Conservation (phyloP, 2,888 invertebrate genomes). For the Polia nebulosa region DNA sequence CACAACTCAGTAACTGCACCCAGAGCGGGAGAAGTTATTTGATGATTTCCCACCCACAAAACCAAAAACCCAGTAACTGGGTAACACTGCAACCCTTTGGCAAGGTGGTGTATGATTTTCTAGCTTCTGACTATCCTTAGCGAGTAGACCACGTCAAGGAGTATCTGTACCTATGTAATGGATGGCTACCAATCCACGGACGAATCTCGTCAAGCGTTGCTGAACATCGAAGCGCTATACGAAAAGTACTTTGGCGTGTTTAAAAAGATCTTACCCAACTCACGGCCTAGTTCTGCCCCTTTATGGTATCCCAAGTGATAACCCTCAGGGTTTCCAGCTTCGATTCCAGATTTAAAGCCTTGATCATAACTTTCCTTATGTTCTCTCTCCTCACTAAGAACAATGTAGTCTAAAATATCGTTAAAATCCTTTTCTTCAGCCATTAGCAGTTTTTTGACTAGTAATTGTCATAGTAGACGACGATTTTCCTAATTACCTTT, state of each 20-base stretch:
- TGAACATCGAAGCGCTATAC: no score
- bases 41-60: no score
- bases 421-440: slow-evolving; percentile 93
- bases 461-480: slow-evolving; percentile 22
- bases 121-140: no score
- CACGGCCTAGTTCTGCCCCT: slow-evolving; percentile 94
- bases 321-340: slow-evolving; percentile 92
- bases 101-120: no score
- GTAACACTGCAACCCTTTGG: no score
- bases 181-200: no score
- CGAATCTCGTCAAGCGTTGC: no score
- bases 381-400: slow-evolving; percentile 93
- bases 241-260: neutral
- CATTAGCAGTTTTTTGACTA: slow-evolving; percentile 73
- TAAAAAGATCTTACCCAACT: slow-evolving; percentile 87
- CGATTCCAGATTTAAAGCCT: slow-evolving; percentile 92
- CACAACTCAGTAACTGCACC: no score
- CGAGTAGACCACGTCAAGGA: no score
- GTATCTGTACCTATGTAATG: no score
- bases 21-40: no score
- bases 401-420: slow-evolving; percentile 93
- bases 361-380: slow-evolving; percentile 92
- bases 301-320: slow-evolving; percentile 95
- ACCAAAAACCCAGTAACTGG: no score
- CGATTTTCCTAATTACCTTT: neutral